Conservation (phyloP, 2,888 invertebrate genomes). For the Blomia tropicalis region DNA sequence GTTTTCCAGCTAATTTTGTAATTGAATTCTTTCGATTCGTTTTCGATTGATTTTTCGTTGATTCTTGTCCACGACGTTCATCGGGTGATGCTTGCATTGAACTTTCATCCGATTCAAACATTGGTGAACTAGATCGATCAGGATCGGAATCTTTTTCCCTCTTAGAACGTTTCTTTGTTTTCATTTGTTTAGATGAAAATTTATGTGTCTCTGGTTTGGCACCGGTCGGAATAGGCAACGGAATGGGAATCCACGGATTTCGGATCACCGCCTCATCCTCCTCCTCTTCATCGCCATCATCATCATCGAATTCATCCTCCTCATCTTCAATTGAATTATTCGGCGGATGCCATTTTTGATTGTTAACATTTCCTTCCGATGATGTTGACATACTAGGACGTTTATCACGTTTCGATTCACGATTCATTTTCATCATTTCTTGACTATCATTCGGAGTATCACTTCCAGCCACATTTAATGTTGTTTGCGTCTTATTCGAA, state of each 20-base stretch:
- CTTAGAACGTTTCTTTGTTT: conserved; percentile 31
- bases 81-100: conserved; percentile 25
- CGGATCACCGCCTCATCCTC: not conserved
- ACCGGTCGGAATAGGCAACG: conserved; percentile 16
- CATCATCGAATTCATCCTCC: conserved; percentile 27
- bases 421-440: not conserved
- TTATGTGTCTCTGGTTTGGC: not conserved
- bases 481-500: conserved; percentile 45
- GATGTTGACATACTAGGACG: not conserved
- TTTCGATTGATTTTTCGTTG: conserved; percentile 1
- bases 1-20: not conserved
- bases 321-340: not conserved
- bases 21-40: conserved; percentile 14
- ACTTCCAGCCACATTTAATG: conserved; percentile 54
- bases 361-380: not conserved
- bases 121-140: conserved; percentile 75
- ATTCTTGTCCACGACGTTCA: not conserved
- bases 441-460: not conserved
- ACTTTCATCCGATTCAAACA: conserved; percentile 87
- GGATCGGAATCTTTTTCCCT: conserved; percentile 39
- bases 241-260: not conserved
- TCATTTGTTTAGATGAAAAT: not conserved
- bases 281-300: conserved; percentile 67
- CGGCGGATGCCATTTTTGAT: not conserved
- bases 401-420: conserved; percentile 25